phyloP scores from a whole-genome alignment of 2,888 invertebrate species.

The Heliconius ethilla region DNA sequence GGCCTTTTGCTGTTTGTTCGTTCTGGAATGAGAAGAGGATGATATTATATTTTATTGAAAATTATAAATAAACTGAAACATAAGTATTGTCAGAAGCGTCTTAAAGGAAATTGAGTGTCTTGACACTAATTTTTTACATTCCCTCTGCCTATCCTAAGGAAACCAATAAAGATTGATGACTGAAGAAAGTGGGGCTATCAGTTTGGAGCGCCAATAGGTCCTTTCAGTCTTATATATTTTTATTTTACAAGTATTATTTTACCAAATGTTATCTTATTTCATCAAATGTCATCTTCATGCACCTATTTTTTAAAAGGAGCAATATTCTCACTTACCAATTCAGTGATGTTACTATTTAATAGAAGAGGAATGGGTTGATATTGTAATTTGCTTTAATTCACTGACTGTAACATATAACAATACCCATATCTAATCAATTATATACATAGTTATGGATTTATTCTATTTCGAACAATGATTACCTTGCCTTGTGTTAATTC shows the following conservation, averaged over 20 bases:
- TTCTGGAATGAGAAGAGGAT: slow-evolving; percentile 48
- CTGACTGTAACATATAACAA: too few relatives aligned
- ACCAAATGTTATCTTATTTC: not conserved
- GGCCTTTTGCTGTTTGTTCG: too few relatives aligned
- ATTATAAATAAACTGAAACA: not conserved
- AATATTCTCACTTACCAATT: not conserved
- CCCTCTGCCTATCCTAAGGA: rapidly evolving
- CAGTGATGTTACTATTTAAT: not conserved
- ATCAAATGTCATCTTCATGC: not conserved
- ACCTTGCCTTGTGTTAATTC: too few relatives aligned
- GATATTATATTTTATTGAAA: not conserved
- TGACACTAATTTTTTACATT: too few relatives aligned
- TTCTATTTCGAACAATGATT: too few relatives aligned
- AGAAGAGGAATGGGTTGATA: not conserved
- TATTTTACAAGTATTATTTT: not conserved
- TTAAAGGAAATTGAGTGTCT: too few relatives aligned
- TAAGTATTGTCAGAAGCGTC: too few relatives aligned
- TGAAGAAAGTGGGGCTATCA: not conserved
- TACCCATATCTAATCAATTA: too few relatives aligned
- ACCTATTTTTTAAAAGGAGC: slow-evolving; percentile 1
- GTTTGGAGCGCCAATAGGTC: not conserved
- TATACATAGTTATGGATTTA: too few relatives aligned
- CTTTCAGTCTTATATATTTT: not conserved
- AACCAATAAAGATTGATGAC: too few relatives aligned
- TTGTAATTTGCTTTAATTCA: not conserved